Conservation (phyloP, 1,140 invertebrate genomes). For the Zaprionus inermis region DNA sequence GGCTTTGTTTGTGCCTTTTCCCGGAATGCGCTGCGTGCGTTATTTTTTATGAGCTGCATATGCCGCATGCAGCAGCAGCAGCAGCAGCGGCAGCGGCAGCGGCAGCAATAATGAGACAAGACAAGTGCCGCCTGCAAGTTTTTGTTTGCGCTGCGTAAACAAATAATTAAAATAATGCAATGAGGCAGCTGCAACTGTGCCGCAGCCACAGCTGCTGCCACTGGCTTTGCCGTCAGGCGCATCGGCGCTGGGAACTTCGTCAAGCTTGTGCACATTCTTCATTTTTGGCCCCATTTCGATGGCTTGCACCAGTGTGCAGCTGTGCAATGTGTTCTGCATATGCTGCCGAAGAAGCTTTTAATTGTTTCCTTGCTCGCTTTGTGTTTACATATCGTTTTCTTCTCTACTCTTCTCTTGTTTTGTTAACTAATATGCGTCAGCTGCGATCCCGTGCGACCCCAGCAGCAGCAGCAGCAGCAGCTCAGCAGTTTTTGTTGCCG, state of each 20-base stretch:
- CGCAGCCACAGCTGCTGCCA: constrained; percentile 50
- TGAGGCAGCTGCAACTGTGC: constrained; percentile 42
- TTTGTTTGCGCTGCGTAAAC: constrained; percentile 74
- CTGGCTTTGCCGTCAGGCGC: constrained; percentile 56
- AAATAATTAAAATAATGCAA: constrained; percentile 81
- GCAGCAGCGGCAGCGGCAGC: constrained; percentile 17
- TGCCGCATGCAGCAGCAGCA: constrained; percentile 17
- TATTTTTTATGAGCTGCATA: constrained; percentile 63
- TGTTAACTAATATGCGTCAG: constrained; percentile 73
- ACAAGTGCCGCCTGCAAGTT: constrained; percentile 67
- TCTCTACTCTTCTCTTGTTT: constrained; percentile 37
- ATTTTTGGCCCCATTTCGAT: neutral
- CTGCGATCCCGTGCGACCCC: constrained; percentile 52
- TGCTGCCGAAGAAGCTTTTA: constrained; percentile 66
- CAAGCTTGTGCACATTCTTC: constrained; percentile 31
- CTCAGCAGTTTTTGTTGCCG: constrained; percentile 55
- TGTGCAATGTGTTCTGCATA: constrained; percentile 68
- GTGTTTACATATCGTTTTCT: constrained; percentile 14
- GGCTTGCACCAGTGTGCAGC: neutral
- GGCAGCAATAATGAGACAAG: constrained; percentile 38
- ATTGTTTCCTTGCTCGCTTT: constrained; percentile 41
- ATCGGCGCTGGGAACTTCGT: constrained; percentile 32
- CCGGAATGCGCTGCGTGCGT: constrained; percentile 51
- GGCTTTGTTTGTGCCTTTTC: constrained; percentile 40
- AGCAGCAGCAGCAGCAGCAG: constrained; percentile 11